Evolutionary conservation across 2,888 invertebrate species (phyloP), one percentile per base, ranked within the genome.

Genomic region (Danaus chrysippus): DNA sequence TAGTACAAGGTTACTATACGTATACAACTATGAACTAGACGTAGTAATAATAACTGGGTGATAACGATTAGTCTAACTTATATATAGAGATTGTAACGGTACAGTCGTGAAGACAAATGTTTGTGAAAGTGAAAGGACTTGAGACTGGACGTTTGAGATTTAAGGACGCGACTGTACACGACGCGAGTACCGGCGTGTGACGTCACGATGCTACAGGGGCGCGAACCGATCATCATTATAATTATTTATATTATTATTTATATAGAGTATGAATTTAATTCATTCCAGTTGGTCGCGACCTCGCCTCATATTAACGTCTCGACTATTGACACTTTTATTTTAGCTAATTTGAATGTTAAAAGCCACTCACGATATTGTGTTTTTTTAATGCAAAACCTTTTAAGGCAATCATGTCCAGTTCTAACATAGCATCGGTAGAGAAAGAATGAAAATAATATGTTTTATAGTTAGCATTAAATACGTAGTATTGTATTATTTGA

Each of bases 51-150:
- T 34, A 23, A 34, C 23, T 34, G 23, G 23, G 23, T 34, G 23
- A 34, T n/a, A 13, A 43, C 11, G n/a, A 43, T n/a, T n/a, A 43
- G 43, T 43, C 12, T 43, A 43, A 43, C 12, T n/a, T 43, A n/a
- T 43, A 43, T 17, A 49, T 49, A 49, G 11, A 15, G 3, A 17
- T 3, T 3, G 17, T 17, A 0, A 49, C 49, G 49, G 10, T 59
- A 61, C 61, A 61, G 13, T 56, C 61, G 53, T 23, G 42, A n/a
- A 42, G 56, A 56, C 56, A 61, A 15, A 41, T 61, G 61, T 49
- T 49, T 49, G 15, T 17, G 17, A 49, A 49, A 49, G 49, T 49
- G 49, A 49, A 49, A 49, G 49, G 49, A 49, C 15, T 49, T 17
- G 17, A 49, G 17, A 49, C 17, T 17, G 49, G 17, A 3, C 17